phyloP scores from a whole-genome alignment of 1,140 invertebrate species.

The Berghia stephanieae region DNA sequence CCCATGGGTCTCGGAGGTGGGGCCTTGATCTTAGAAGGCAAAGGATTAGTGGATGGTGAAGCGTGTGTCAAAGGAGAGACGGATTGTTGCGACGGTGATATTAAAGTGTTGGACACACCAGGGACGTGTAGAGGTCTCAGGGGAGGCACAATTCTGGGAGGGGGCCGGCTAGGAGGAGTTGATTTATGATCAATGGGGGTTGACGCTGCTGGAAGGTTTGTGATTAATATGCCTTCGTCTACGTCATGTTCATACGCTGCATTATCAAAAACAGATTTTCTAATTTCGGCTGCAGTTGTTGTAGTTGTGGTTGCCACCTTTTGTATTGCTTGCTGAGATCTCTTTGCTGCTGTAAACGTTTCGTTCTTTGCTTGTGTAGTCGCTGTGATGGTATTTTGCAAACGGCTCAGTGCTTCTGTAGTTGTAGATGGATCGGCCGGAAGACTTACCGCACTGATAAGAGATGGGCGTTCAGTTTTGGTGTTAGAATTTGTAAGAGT shows the following conservation, averaged over 20 bases:
- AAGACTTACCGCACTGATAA: no score
- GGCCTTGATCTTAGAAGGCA: constrained; percentile 31
- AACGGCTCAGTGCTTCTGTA: no score
- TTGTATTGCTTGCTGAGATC: no score
- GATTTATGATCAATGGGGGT: no score
- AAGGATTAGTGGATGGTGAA: not conserved
- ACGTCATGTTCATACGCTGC: constrained; percentile 25
- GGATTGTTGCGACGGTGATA: no score
- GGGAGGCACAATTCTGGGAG: constrained; percentile 44
- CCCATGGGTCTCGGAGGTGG: constrained; percentile 52
- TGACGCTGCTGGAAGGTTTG: not conserved
- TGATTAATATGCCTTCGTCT: constrained; percentile 24
- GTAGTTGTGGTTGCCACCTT: not conserved
- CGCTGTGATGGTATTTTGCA: no score
- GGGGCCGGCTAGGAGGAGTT: not conserved
- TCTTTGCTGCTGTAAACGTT: no score
- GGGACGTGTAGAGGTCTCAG: constrained; percentile 1
- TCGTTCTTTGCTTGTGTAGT: no score
- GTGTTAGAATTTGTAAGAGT: no score
- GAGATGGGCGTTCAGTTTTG: no score
- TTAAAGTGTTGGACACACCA: not conserved
- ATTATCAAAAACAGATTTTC: constrained; percentile 37
- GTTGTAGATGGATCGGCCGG: no score
- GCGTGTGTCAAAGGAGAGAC: not conserved
- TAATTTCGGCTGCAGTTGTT: no score